Evolutionary conservation across 2,888 invertebrate genomes (phyloP).

Genomic region (Poecilobothrus nobilitatus): DNA sequence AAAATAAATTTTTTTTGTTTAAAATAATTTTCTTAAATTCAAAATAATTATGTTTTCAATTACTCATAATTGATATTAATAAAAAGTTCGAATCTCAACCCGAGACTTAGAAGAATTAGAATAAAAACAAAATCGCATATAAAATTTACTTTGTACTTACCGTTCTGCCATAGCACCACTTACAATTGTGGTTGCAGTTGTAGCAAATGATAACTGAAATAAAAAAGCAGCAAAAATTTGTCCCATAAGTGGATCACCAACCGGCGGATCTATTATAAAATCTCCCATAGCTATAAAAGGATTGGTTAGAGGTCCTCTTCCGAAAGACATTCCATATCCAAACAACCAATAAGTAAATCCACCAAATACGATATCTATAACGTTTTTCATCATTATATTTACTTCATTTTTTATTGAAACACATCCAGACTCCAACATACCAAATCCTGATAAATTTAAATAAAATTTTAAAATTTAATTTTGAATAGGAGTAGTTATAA

Average conservation of each 20-base stretch:
- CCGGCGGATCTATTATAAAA: constrained; percentile 68
- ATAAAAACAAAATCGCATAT: too few species aligned
- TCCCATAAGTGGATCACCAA: constrained; percentile 70
- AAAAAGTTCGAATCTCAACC: too few species aligned
- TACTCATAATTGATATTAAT: too few species aligned
- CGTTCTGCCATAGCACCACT: constrained; percentile 93
- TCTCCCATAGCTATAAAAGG: constrained; percentile 76
- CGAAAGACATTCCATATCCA: constrained; percentile 87
- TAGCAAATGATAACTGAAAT: constrained; percentile 84
- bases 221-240: constrained; percentile 79
- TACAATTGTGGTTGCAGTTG: constrained; percentile 78
- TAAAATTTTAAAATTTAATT: too few species aligned
- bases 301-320: constrained; percentile 62
- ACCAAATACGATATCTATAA: constrained; percentile 85
- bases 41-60: too few species aligned
- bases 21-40: too few species aligned
- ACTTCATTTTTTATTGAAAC: constrained; percentile 91
- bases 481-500: too few species aligned
- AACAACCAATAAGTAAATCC: constrained; percentile 88
- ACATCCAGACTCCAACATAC: constrained; percentile 87
- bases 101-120: too few species aligned
- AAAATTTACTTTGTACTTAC: constrained; percentile 40
- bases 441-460: constrained; percentile 59
- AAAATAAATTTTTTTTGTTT: too few species aligned
- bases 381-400: constrained; percentile 96